These are phyloP conservation scores for Cataglyphis albicans DNA, from an alignment of 2,888 invertebrate species.

Conservation along the genomic window DNA sequence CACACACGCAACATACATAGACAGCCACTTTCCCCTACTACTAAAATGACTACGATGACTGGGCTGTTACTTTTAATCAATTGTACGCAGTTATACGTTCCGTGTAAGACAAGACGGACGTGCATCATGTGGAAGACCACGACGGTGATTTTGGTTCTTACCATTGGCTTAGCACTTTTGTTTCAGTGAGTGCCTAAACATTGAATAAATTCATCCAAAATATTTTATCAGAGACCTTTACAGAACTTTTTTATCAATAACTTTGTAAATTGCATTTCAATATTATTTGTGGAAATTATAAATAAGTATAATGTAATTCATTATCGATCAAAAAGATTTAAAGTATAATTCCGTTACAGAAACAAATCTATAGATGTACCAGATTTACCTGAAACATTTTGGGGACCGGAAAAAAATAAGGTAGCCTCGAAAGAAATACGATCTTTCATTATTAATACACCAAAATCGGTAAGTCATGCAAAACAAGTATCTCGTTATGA, in stretches of 20 bases:
- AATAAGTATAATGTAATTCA: neutral
- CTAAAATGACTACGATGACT: neutral
- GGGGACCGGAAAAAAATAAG: conserved; percentile 87
- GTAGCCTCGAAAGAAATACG: conserved; percentile 87
- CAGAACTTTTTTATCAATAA: neutral
- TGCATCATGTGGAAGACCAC: conserved; percentile 72
- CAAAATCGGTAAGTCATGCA: conserved; percentile 87
- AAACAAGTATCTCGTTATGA: neutral
- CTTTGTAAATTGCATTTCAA: neutral
- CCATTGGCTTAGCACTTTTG: conserved; percentile 46
- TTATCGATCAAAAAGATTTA: neutral
- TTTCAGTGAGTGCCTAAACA: conserved; percentile 52
- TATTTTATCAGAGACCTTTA: neutral
- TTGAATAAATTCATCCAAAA: neutral
- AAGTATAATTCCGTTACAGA: conserved; percentile 11
- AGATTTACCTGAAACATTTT: conserved; percentile 86
- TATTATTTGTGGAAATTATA: neutral
- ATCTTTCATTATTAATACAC: conserved; percentile 88
- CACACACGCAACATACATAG: neutral
- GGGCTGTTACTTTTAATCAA: neutral
- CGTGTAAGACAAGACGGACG: neutral
- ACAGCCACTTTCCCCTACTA: conserved; percentile 24
- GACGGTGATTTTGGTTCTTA: conserved; percentile 60
- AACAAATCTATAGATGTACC: conserved; percentile 67
- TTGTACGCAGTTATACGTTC: conserved; percentile 17